phyloP scores from a whole-genome alignment of 2,797 vertebrate species.

The Apogon hyalosoma region DNA sequence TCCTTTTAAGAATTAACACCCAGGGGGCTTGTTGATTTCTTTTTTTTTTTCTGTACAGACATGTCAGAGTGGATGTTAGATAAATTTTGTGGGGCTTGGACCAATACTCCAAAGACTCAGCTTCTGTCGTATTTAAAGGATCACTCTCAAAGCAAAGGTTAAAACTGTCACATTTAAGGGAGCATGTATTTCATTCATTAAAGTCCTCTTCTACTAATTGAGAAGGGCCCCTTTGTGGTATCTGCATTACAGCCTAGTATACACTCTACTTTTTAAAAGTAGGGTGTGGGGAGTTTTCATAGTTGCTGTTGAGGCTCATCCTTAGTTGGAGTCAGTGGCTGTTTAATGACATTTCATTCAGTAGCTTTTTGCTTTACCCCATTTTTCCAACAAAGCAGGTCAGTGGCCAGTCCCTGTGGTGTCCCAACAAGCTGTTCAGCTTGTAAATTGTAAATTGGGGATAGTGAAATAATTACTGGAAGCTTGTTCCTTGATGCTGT shows the following conservation, averaged over 20 bases:
- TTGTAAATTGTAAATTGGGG: conserved; percentile 48
- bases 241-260: conserved; percentile 30
- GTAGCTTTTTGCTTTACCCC: conserved; percentile 21
- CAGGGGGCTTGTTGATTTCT: conserved; percentile 48
- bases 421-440: conserved; percentile 33
- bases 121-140: conserved; percentile 57
- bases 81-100: conserved; percentile 69
- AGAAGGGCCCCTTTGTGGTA: conserved; percentile 27
- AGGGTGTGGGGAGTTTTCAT: conserved; percentile 14
- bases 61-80: conserved; percentile 69
- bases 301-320: conserved; percentile 24
- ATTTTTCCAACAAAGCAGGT: conserved; percentile 31
- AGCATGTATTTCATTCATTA: conserved; percentile 55
- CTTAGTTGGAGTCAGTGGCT: conserved; percentile 17
- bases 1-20: conserved; percentile 62
- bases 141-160: conserved; percentile 59
- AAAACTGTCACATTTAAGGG: conserved; percentile 49
- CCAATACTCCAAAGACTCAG: conserved; percentile 71
- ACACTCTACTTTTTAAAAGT: conserved; percentile 37
- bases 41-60: conserved; percentile 66
- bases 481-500: conserved; percentile 15
- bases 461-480: conserved; percentile 13
- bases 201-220: conserved; percentile 49
- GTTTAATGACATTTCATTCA: conserved; percentile 37
- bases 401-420: conserved; percentile 33